These are phyloP conservation scores for Brachyhypopomus gauderio DNA, from an alignment of 2,113 vertebrate genomes.

Conservation along the genomic window DNA sequence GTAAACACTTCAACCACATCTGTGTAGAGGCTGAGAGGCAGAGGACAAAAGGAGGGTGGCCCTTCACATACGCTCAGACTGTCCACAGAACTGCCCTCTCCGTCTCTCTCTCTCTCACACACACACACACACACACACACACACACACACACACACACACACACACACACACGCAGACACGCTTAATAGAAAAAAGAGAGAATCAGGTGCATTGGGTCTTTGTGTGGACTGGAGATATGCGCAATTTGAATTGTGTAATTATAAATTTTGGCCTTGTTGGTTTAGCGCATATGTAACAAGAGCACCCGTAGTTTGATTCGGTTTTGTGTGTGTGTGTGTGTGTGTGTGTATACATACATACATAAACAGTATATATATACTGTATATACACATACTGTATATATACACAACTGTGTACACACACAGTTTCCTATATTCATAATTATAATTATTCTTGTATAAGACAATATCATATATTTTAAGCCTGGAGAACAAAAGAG, in stretches of 20 bases:
- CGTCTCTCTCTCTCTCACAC: not conserved
- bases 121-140: not conserved
- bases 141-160: too few relatives aligned
- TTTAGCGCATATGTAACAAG: not conserved
- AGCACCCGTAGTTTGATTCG: too few relatives aligned
- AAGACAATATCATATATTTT: too few relatives aligned
- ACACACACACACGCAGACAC: too few relatives aligned
- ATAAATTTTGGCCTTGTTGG: slow-evolving; percentile 19
- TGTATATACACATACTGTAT: too few relatives aligned
- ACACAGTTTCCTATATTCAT: too few relatives aligned
- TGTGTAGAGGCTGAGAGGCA: slow-evolving; percentile 21
- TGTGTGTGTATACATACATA: not conserved
- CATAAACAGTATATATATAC: too few relatives aligned
- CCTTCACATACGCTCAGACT: slow-evolving; percentile 10
- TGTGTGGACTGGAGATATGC: slow-evolving; percentile 21
- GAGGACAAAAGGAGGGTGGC: slow-evolving; percentile 39
- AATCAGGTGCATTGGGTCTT: slow-evolving; percentile 10
- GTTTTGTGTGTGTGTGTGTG: not conserved
- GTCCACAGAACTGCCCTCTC: not conserved
- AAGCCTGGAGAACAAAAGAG: too few relatives aligned
- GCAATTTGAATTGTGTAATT: not conserved
- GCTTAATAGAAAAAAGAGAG: not conserved
- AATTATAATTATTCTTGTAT: too few relatives aligned
- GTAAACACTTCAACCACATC: slow-evolving; percentile 50
- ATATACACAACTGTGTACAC: too few relatives aligned